Evolutionary conservation across 1,140 invertebrate species (phyloP).

Genomic region (Ladona fulva): DNA sequence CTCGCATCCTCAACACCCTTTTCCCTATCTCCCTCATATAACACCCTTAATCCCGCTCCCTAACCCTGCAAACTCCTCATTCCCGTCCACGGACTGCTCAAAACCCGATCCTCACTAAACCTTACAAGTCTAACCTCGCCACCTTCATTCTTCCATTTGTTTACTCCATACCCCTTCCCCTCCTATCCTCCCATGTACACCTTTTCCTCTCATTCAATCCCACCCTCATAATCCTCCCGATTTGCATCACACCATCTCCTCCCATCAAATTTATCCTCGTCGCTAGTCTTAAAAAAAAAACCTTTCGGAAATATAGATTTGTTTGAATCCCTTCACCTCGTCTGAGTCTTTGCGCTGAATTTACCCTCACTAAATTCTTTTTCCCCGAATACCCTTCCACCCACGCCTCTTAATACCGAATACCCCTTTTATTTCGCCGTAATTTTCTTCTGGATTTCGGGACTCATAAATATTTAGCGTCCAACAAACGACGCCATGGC

Average conservation of each 20-base stretch:
- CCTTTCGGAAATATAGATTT: no score
- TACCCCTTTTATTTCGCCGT: no score
- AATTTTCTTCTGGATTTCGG: no score
- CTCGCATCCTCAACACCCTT: neutral
- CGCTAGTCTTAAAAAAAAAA: neutral
- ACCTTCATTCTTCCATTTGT: neutral
- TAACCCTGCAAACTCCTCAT: neutral
- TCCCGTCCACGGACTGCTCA: neutral
- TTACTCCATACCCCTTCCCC: neutral
- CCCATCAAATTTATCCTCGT: slow-evolving; percentile 9
- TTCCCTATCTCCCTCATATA: neutral
- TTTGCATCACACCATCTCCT: neutral
- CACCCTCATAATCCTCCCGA: neutral
- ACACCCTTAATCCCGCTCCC: neutral
- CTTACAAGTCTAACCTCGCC: neutral
- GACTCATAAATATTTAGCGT: no score
- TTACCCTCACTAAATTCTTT: no score
- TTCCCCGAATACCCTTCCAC: no score
- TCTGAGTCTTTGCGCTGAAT: no score
- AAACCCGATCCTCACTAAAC: neutral
- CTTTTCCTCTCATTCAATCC: neutral
- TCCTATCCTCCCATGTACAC: neutral
- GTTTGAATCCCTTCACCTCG: no score
- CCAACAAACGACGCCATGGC: no score
- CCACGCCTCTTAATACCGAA: no score